Conservation (phyloP, 2,113 vertebrate genomes). For the Sceloporus tristichus region DNA sequence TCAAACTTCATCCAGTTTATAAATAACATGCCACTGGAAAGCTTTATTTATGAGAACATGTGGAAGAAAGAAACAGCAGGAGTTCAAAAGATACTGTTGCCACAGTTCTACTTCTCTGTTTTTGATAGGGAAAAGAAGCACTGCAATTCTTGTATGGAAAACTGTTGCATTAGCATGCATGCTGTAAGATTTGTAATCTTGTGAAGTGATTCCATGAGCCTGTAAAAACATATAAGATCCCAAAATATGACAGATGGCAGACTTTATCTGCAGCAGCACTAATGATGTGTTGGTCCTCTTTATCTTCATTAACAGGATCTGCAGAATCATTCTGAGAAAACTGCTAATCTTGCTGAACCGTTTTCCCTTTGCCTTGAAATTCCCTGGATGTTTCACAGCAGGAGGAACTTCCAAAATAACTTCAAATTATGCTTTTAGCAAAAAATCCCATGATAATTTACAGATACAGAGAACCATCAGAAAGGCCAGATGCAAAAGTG, state of each 20-base stretch:
- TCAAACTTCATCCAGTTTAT: constrained; percentile 47
- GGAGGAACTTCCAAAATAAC: neutral
- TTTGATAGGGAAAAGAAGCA: neutral
- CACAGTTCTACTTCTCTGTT: neutral
- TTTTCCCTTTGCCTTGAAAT: neutral
- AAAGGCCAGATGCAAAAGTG: too few relatives aligned
- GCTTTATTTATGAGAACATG: constrained; percentile 19
- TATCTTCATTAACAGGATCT: neutral
- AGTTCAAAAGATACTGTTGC: constrained; percentile 25
- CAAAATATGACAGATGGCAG: neutral
- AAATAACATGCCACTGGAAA: constrained; percentile 45
- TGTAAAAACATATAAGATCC: neutral
- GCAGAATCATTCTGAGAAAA: neutral
- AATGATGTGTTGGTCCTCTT: neutral
- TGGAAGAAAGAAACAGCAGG: neutral
- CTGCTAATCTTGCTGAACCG: neutral
- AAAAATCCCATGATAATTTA: neutral
- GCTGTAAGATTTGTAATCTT: neutral
- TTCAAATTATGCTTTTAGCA: neutral
- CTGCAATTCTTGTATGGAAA: neutral
- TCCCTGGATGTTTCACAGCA: neutral
- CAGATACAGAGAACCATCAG: neutral
- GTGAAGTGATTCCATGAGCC: neutral
- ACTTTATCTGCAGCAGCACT: neutral
- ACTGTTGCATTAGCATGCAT: neutral